These are phyloP conservation scores for Datnioides undecimradiatus DNA, from an alignment of 2,113 vertebrate species.

Conservation along the genomic window DNA sequence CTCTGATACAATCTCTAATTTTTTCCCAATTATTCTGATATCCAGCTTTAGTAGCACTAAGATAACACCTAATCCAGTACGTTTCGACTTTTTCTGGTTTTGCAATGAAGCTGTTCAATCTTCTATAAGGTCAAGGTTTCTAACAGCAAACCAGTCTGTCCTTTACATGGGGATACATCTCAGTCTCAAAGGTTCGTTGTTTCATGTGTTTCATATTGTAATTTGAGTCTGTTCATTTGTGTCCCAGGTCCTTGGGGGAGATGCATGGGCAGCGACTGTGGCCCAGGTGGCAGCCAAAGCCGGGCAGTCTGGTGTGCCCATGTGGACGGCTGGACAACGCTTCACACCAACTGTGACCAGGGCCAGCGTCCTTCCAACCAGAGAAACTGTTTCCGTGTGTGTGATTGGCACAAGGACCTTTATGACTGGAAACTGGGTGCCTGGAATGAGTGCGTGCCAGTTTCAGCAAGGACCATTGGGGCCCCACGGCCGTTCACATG, in stretches of 20 bases:
- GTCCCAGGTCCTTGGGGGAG: conserved; percentile 94
- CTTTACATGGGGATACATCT: not conserved
- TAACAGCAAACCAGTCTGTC: not conserved
- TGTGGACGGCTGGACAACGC: conserved; percentile 94
- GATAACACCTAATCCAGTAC: too few species aligned
- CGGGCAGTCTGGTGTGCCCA: conserved; percentile 97
- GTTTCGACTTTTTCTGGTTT: not conserved
- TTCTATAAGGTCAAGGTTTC: not conserved
- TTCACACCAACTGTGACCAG: conserved; percentile 94
- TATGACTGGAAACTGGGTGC: conserved; percentile 92
- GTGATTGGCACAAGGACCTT: conserved; percentile 97
- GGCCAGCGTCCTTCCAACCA: conserved; percentile 90
- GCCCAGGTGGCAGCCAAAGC: conserved; percentile 94
- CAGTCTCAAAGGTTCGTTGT: not conserved
- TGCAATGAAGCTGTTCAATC: not conserved
- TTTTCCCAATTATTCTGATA: too few species aligned
- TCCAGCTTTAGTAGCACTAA: too few species aligned
- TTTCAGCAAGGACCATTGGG: conserved; percentile 86
- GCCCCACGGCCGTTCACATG: conserved; percentile 81
- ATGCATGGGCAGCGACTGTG: conserved; percentile 97
- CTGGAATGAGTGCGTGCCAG: conserved; percentile 91
- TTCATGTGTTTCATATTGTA: not conserved
- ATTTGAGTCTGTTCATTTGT: conserved; percentile 54
- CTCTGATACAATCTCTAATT: not conserved
- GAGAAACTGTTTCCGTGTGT: conserved; percentile 95